phyloP scores from a whole-genome alignment of 2,113 vertebrate species.

The Chlorocebus sabaeus region DNA sequence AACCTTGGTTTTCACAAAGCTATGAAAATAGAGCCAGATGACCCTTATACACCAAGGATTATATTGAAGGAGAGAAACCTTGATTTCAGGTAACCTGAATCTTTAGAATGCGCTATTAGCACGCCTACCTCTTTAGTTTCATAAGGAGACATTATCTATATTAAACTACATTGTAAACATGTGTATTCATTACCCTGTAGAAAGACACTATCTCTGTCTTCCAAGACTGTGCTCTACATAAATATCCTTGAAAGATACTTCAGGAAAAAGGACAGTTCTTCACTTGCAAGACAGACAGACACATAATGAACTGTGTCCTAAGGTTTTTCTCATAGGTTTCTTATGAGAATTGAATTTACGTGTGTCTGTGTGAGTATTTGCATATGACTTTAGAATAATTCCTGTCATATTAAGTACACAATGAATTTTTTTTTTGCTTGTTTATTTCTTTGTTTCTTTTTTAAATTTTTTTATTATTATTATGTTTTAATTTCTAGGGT shows the following conservation, averaged over 20 bases:
- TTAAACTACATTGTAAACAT: neutral
- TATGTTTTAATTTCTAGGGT: too few species aligned
- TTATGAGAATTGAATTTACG: neutral
- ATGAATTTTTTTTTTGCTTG: neutral
- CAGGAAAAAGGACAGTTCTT: neutral
- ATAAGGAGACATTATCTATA: neutral
- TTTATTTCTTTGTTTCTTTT: too few species aligned
- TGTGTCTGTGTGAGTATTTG: neutral
- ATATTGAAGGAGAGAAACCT: neutral
- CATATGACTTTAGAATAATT: neutral
- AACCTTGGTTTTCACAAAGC: neutral
- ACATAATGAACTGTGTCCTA: neutral
- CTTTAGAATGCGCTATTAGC: neutral
- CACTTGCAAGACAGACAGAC: neutral
- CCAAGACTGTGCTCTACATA: neutral
- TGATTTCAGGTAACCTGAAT: neutral
- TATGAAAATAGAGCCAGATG: neutral
- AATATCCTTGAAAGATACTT: neutral
- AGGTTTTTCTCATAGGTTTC: neutral
- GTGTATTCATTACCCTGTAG: neutral
- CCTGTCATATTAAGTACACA: neutral
- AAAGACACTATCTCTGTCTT: neutral
- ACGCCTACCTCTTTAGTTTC: neutral
- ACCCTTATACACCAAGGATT: neutral
- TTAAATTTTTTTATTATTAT: too few species aligned